A percentile compares a stretch with the other conserved stretches of the same genome.
Evolutionary conservation across 2,888 invertebrate species (phyloP).

Genomic region (Heteropelma amictum): DNA sequence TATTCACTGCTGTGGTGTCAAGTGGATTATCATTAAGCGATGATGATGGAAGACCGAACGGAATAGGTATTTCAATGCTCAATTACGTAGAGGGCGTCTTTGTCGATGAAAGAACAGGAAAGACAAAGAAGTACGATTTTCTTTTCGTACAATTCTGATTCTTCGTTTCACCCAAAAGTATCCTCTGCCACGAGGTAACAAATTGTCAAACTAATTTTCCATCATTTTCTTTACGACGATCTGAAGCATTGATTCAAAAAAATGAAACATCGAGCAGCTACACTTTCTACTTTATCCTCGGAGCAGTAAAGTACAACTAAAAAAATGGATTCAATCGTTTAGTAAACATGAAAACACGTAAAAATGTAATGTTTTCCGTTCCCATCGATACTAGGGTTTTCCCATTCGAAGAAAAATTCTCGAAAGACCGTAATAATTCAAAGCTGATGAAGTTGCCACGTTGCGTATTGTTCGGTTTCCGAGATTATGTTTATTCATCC

Average conservation of each 20-base stretch:
- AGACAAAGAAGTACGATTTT: neutral
- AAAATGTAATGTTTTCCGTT: neutral
- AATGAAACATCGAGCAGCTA: no score
- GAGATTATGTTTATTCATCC: neutral
- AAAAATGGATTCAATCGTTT: no score
- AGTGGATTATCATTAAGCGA: conserved; percentile 50
- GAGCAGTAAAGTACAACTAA: no score
- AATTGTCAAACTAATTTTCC: no score
- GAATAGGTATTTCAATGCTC: neutral
- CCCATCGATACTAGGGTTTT: neutral
- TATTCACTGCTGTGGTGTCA: conserved; percentile 18
- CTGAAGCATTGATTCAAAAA: no score
- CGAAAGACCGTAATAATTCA: neutral
- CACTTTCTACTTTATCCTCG: no score
- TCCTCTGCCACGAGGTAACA: no score
- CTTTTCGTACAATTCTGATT: neutral
- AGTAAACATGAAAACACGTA: neutral
- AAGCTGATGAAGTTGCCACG: neutral
- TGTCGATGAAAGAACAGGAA: neutral
- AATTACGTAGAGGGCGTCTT: neutral
- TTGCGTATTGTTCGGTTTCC: neutral
- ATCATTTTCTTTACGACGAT: no score
- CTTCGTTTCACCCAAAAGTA: no score
- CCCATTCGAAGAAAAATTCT: neutral
- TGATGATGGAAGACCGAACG: conserved; percentile 32